phyloP scores from a whole-genome alignment of 2,113 vertebrate genomes.

The Tor tambroides region DNA sequence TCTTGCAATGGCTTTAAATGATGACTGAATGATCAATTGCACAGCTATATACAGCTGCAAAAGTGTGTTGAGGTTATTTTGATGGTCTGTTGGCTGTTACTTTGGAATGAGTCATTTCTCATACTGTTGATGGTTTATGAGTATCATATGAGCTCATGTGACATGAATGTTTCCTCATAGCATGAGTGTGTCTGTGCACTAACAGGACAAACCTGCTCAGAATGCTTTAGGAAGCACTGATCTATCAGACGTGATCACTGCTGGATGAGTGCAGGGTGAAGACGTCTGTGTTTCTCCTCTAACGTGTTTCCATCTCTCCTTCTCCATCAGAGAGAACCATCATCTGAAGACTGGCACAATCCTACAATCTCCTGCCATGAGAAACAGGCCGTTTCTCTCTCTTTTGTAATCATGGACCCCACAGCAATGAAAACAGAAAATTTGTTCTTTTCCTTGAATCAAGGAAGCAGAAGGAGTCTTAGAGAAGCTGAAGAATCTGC shows the following conservation, averaged over 20 bases:
- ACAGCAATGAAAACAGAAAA: constrained; percentile 65
- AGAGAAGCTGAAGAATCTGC: background rate
- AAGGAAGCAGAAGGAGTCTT: constrained; percentile 85
- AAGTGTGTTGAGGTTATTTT: no score
- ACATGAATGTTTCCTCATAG: no score
- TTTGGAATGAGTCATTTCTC: no score
- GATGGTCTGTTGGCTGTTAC: no score
- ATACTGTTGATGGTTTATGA: no score
- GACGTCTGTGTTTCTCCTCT: background rate
- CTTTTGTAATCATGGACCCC: constrained; percentile 75
- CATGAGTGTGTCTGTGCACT: no score
- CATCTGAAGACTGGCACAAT: constrained; percentile 86
- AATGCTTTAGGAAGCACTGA: no score
- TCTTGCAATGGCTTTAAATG: no score
- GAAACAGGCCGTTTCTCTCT: constrained; percentile 78
- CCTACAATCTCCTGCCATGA: constrained; percentile 78
- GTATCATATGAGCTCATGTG: no score
- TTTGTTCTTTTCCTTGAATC: constrained; percentile 97
- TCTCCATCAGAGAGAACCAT: constrained; percentile 72
- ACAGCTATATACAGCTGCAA: no score
- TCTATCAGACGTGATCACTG: background rate
- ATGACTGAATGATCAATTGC: no score
- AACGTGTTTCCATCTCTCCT: constrained; percentile 52
- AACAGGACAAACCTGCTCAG: no score
- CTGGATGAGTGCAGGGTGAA: background rate